Evolutionary conservation across 2,113 vertebrate genomes (phyloP), one percentile per base, ranked within the genome.

Genomic region (Cyprinodon brontotheroides): DNA sequence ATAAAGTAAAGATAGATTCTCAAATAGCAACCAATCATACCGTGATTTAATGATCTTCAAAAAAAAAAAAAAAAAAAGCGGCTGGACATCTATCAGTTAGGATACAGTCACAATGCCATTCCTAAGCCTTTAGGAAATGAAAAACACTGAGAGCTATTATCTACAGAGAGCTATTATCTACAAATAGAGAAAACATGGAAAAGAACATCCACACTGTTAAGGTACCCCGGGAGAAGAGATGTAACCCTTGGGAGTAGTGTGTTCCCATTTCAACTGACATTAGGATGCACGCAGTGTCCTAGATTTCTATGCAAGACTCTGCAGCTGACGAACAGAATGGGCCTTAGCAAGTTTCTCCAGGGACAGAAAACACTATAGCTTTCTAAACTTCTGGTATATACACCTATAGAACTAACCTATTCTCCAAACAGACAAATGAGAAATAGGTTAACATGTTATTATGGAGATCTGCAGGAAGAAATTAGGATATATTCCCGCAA

Each of bases 271-370:
- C 47, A 1, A 48, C 62, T 71, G 39, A 79, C 78, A 89, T 89
- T 84, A 81, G 50, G 85, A 88, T 88, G 72, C 85, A 78, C 72
- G 43, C 29, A 45, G 80, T 83, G 89, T 87, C 83, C 83, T 40
- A 73, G 65, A 83, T 83, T 72, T 74, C 70, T 57, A 77, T 77
- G 75, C 8, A 36, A 17, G 72, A 75, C 70, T 20, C 64, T 61
- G 77, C 70, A 76, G 73, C 67, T 22, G 37, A 67, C 68, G 62
- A 68, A 61, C 20, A 65, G 48, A 61, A 75, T 40, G 39, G 68
- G 77, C 53, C 61, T 47, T 47, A 43, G 76, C 45, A 77, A 45
- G 74, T 48, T 83, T 78, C 81, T 65, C 68, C 67, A 73, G 64
- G 79, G 70, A 81, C 38, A 74, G 45, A 22, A 5, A 62, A 81